A percentile compares a stretch with the other conserved stretches of the same genome.
phyloP scores from a whole-genome alignment of 2,888 invertebrate genomes.

The Phaedon cochleariae region DNA sequence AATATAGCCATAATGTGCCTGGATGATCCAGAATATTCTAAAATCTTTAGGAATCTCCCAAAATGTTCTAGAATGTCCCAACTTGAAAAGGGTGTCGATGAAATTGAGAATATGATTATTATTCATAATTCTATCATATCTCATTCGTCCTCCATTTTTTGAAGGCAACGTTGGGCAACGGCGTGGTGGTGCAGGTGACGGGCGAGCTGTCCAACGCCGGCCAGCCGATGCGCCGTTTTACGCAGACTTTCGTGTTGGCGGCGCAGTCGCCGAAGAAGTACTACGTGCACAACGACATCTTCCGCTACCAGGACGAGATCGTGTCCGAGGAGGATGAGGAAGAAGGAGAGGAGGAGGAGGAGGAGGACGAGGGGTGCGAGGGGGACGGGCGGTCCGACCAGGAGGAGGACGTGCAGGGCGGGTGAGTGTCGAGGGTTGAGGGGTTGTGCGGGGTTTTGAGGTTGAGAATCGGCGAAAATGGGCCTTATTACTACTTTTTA shows the following conservation, averaged over 20 bases:
- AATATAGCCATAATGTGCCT: too few species aligned
- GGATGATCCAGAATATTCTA: too few species aligned
- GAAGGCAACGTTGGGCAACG: conserved; percentile 89
- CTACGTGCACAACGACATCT: conserved; percentile 99
- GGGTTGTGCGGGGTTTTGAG: too few species aligned
- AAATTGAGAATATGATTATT: too few species aligned
- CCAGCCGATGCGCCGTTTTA: conserved; percentile 96
- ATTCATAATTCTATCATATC: too few species aligned
- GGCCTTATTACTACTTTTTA: too few species aligned
- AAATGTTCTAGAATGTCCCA: too few species aligned
- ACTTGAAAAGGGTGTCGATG: too few species aligned
- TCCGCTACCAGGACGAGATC: conserved; percentile 89
- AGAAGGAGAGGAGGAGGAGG: conserved; percentile 70
- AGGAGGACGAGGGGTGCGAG: conserved; percentile 71
- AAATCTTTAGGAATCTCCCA: too few species aligned
- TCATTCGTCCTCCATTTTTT: too few species aligned
- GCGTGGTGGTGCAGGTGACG: conserved; percentile 96
- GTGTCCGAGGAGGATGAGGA: conserved; percentile 71
- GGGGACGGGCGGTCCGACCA: conserved; percentile 69
- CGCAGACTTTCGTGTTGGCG: conserved; percentile 96
- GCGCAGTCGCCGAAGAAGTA: conserved; percentile 97
- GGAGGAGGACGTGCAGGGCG: conserved; percentile 68
- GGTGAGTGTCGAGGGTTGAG: conserved; percentile 11
- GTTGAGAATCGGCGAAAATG: too few species aligned
- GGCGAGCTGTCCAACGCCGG: conserved; percentile 97